Base-by-base conservation (phyloP, 2,797 vertebrate species). In the Eptatretus atami region DNA sequence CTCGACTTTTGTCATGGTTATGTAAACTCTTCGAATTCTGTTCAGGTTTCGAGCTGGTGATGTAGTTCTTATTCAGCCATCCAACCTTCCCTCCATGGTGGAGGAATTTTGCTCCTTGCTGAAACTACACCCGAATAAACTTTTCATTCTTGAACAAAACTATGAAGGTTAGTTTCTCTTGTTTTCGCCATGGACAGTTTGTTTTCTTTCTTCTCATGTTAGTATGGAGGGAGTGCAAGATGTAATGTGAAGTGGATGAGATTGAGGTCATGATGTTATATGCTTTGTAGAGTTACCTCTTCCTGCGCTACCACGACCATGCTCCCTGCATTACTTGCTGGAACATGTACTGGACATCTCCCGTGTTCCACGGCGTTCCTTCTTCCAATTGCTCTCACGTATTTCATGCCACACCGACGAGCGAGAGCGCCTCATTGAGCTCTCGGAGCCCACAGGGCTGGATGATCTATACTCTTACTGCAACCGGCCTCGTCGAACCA, bases 381-480 rank as follows among this genome's bases (percentile, higher is more conserved):
- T 24, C 10, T 94, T 94, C 74, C 94, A 94, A 0, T 79, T 93
- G 70, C 76, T 84, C 9, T 71, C 92, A 60, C 72, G 75, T 9
- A 73, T 72, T 24, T 78, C 90, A 5, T 77, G 86, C 11, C 74
- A 70, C 0, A 72, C 81, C 53, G 73, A 82, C 72, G 92, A 98
- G 71, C 68, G 6, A 53, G 84, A 83, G 67, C 95, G 92, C 71
- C 78, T 98, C 68, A 53, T 66, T 2, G 86, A 98, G 69, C 78
- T 98, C 69, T 79, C 80, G 70, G 90, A 84, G 0, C 75, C 78
- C 0, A 72, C 70, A 1, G 87, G 87, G 54, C 92, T 90, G 74
- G 81, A 86, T 2, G 81, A 82, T 10, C 77, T 93, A 60, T 75
- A 75, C 52, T 67, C 70, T 57, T 98, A 98, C 77, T 96, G 92